Conservation (phyloP, 2,797 vertebrate species). For the Potorous gilbertii region DNA sequence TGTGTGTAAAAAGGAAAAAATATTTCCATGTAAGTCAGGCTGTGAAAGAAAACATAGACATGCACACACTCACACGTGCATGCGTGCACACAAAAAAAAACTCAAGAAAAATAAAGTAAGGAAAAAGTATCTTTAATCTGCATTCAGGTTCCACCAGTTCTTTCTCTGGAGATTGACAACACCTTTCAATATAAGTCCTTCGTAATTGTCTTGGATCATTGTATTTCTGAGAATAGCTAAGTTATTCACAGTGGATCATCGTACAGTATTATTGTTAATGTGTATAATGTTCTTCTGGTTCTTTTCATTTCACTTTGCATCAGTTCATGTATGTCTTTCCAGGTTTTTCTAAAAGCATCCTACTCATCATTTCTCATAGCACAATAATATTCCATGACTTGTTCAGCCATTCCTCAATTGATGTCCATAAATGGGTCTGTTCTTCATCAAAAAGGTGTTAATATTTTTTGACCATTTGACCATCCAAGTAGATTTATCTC, state of each 20-base stretch:
- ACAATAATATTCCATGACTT: too few relatives aligned
- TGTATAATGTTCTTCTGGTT: too few relatives aligned
- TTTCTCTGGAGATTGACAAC: not conserved
- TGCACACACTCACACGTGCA: too few relatives aligned
- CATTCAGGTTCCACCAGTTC: not conserved
- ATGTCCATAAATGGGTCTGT: too few relatives aligned
- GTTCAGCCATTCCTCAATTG: too few relatives aligned
- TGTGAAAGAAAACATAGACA: not conserved
- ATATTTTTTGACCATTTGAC: too few relatives aligned
- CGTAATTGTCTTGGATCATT: not conserved
- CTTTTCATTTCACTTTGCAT: too few relatives aligned
- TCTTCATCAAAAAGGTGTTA: too few relatives aligned
- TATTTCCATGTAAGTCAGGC: not conserved
- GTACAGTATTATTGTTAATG: not conserved
- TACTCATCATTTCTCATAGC: too few relatives aligned
- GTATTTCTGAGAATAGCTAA: not conserved
- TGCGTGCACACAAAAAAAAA: not conserved
- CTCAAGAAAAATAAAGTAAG: not conserved
- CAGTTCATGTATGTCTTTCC: too few relatives aligned
- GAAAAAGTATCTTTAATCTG: not conserved
- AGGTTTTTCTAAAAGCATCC: too few relatives aligned
- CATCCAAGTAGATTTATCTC: too few relatives aligned
- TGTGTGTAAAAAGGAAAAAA: not conserved
- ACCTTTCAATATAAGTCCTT: not conserved
- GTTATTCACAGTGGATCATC: not conserved